These are phyloP conservation scores for Ariopsis seemanni DNA, from an alignment of 2,113 vertebrate genomes.

Conservation along the genomic window DNA sequence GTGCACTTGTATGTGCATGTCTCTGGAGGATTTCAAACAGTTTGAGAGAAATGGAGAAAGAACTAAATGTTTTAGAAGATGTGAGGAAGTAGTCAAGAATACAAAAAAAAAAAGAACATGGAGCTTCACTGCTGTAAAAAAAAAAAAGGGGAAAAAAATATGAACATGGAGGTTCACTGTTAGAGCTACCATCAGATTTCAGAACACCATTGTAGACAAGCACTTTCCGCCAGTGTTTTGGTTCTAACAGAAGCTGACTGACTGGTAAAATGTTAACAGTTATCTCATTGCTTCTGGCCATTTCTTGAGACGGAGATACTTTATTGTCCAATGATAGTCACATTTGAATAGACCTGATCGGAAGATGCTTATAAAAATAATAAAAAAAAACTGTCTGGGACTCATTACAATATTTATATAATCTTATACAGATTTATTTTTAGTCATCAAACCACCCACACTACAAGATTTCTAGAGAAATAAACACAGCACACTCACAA, in stretches of 20 bases:
- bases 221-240: neutral
- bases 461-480: neutral
- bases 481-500: neutral
- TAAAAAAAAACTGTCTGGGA: neutral
- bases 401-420: neutral
- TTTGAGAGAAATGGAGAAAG: neutral
- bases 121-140: neutral
- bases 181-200: neutral
- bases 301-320: neutral
- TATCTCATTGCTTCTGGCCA: neutral
- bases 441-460: neutral
- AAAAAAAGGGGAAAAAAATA: neutral
- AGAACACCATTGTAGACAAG: neutral
- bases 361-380: neutral
- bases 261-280: neutral
- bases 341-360: neutral
- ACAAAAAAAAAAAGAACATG: neutral
- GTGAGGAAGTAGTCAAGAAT: neutral
- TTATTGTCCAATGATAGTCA: neutral
- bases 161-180: neutral
- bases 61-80: constrained; percentile 24
- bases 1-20: constrained; percentile 6
- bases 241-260: neutral
- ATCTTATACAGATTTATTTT: neutral
- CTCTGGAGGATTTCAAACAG: constrained; percentile 5